These are phyloP conservation scores for Abscondita cerata DNA, from an alignment of 2,888 invertebrate species.

Conservation along the genomic window DNA sequence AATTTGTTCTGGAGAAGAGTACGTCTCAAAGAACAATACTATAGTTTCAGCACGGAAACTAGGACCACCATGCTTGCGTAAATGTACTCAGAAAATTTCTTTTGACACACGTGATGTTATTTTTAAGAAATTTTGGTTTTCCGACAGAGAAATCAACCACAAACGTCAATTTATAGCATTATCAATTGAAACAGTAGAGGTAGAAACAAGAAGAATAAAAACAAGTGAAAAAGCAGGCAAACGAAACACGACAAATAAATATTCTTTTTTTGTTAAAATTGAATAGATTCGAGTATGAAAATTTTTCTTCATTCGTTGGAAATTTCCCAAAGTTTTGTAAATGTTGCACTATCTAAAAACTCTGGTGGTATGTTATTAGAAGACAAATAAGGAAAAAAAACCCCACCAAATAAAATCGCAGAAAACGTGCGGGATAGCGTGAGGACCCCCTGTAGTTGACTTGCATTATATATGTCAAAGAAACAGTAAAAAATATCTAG, in stretches of 20 bases:
- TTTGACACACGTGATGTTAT: neutral
- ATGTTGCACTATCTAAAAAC: conserved; percentile 6
- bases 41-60: conserved; percentile 1
- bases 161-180: conserved; percentile 4
- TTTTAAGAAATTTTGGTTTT: conserved; percentile 4
- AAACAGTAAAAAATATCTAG: no score
- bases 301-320: conserved; percentile 3
- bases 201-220: conserved; percentile 1
- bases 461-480: no score
- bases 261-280: no score
- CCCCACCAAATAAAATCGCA: conserved; percentile 5
- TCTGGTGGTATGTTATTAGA: conserved; percentile 3
- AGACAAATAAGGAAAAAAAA: neutral
- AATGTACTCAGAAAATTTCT: conserved; percentile 2
- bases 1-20: no score
- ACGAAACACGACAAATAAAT: neutral
- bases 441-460: no score
- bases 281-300: no score
- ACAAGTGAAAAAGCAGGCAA: conserved; percentile 4
- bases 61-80: conserved; percentile 3
- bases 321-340: conserved; percentile 8
- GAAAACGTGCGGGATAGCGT: neutral
- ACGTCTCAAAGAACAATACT: neutral
- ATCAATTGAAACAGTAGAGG: conserved; percentile 1
- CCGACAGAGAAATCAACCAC: neutral